A percentile compares a stretch with the other conserved stretches of the same genome.
Evolutionary conservation across 2,113 vertebrate species (phyloP).

Genomic region (Archocentrus centrarchus): DNA sequence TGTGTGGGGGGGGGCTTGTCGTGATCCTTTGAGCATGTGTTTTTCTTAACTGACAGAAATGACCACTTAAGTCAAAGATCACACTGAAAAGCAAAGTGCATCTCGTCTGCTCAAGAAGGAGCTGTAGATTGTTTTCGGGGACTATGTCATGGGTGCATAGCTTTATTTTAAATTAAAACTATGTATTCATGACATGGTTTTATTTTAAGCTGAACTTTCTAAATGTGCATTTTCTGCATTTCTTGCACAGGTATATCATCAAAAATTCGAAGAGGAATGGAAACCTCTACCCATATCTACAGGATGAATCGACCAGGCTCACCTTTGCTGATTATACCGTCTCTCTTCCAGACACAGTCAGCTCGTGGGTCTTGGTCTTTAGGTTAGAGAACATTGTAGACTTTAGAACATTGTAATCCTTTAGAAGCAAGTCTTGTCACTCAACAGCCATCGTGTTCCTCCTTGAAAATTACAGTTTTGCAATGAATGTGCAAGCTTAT

Average conservation of each 20-base stretch:
- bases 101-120: not conserved
- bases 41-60: constrained; percentile 44
- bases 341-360: constrained; percentile 77
- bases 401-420: not conserved
- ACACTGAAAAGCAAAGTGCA: constrained; percentile 10
- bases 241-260: constrained; percentile 84
- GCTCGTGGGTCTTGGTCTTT: constrained; percentile 89
- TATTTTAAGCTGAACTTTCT: not conserved
- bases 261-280: constrained; percentile 76
- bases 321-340: constrained; percentile 85
- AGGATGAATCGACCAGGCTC: constrained; percentile 86
- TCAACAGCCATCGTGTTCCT: too few relatives aligned
- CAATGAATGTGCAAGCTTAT: too few relatives aligned
- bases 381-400: constrained; percentile 79
- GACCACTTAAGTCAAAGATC: constrained; percentile 29
- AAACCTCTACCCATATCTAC: constrained; percentile 83
- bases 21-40: constrained; percentile 28
- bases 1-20: not conserved
- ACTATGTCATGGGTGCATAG: not conserved
- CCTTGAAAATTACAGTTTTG: too few relatives aligned
- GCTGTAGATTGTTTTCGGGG: not conserved
- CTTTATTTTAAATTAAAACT: not conserved
- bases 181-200: not conserved
- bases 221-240: constrained; percentile 13
- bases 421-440: too few relatives aligned